phyloP scores from a whole-genome alignment of 2,797 vertebrate species.

The Paguma larvata region DNA sequence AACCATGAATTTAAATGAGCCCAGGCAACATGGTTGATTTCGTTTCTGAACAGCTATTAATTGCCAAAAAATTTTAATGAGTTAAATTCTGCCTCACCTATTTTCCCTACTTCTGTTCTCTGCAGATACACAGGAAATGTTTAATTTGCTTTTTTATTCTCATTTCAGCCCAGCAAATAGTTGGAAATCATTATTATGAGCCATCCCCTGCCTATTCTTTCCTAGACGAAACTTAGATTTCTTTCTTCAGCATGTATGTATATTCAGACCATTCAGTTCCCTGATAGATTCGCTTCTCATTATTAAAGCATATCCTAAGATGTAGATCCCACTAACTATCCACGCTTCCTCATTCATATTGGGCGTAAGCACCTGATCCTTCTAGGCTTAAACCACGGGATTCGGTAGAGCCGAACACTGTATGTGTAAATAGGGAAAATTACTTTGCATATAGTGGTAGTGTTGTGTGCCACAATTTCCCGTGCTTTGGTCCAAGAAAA shows the following conservation, averaged over 20 bases:
- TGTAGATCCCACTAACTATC: not conserved
- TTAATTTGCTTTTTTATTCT: not conserved
- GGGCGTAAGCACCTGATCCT: not conserved
- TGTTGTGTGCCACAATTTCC: not conserved
- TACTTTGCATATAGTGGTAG: not conserved
- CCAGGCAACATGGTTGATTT: slow-evolving; percentile 2
- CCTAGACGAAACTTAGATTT: not conserved
- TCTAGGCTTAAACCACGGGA: not conserved
- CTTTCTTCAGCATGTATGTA: not conserved
- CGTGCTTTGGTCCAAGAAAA: not conserved
- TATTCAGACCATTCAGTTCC: not conserved
- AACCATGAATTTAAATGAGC: slow-evolving; percentile 37
- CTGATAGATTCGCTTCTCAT: not conserved
- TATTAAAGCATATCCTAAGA: not conserved
- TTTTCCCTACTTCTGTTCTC: not conserved
- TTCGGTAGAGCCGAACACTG: not conserved
- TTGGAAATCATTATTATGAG: not conserved
- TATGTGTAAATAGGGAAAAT: not conserved
- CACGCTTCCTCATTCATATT: not conserved
- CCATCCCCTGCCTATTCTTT: not conserved
- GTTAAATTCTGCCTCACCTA: not conserved
- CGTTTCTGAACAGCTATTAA: not conserved
- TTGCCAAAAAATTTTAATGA: slow-evolving; percentile 27
- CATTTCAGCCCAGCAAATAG: not conserved
- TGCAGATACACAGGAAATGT: not conserved